These are phyloP conservation scores for Epinotia brunnichana DNA, from an alignment of 2,888 invertebrate genomes.

Conservation along the genomic window DNA sequence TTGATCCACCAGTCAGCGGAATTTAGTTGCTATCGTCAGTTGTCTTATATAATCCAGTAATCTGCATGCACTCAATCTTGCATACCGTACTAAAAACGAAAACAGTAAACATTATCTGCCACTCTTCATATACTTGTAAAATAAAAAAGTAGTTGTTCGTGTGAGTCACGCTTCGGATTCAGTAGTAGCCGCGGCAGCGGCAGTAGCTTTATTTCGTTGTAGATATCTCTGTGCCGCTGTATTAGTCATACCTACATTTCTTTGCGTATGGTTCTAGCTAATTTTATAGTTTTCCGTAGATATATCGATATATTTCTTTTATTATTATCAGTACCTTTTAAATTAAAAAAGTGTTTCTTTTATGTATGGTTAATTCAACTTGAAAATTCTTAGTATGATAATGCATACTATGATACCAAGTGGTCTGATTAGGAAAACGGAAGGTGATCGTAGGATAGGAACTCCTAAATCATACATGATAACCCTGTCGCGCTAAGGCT, in stretches of 20 bases:
- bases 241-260: constrained; percentile 55
- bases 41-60: background rate
- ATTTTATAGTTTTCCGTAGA: constrained; percentile 18
- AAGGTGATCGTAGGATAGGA: too few relatives aligned
- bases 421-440: too few relatives aligned
- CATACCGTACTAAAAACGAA: background rate
- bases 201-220: constrained; percentile 59
- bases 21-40: background rate
- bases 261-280: constrained; percentile 13
- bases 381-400: too few relatives aligned
- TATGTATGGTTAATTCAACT: too few relatives aligned
- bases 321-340: too few relatives aligned
- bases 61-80: background rate
- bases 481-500: too few relatives aligned
- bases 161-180: constrained; percentile 47
- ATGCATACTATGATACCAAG: too few relatives aligned
- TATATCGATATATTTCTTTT: background rate
- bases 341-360: too few relatives aligned
- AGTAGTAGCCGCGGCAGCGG: constrained; percentile 24
- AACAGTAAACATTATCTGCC: constrained; percentile 16
- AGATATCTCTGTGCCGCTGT: constrained; percentile 55
- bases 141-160: constrained; percentile 38
- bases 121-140: constrained; percentile 19
- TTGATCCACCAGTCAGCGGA: too few relatives aligned
- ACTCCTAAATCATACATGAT: too few relatives aligned